Evolutionary conservation across 2,888 invertebrate genomes (phyloP).

Genomic region (Noctuana brunneofusca): DNA sequence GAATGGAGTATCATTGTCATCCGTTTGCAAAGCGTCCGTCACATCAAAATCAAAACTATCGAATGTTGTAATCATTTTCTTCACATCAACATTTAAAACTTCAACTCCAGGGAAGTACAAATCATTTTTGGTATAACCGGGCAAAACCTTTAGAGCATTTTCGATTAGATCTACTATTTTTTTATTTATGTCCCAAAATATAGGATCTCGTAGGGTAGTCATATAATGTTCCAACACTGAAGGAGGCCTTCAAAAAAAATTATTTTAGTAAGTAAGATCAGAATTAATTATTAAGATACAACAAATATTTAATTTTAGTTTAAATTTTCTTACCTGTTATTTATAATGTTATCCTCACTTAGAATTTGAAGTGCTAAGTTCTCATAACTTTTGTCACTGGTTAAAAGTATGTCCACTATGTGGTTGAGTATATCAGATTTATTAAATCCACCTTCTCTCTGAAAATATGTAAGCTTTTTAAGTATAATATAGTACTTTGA

Average conservation of each 20-base stretch:
- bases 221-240: slow-evolving; percentile 75
- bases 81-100: slow-evolving; percentile 83
- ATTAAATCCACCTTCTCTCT: slow-evolving; percentile 63
- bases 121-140: slow-evolving; percentile 83
- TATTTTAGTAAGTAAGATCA: background rate
- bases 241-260: slow-evolving; percentile 52
- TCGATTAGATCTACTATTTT: slow-evolving; percentile 82
- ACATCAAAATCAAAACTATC: slow-evolving; percentile 86
- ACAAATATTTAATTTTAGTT: background rate
- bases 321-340: slow-evolving; percentile 51
- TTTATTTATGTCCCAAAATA: slow-evolving; percentile 86
- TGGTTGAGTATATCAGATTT: slow-evolving; percentile 72
- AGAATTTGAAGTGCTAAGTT: slow-evolving; percentile 56
- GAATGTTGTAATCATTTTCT: slow-evolving; percentile 85
- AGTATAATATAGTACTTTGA: background rate
- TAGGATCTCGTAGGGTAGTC: slow-evolving; percentile 86
- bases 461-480: slow-evolving; percentile 49
- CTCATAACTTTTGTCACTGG: slow-evolving; percentile 65
- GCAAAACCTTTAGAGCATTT: slow-evolving; percentile 80
- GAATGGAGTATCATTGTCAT: slow-evolving; percentile 55
- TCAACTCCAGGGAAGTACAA: slow-evolving; percentile 85
- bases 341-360: slow-evolving; percentile 46
- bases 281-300: background rate
- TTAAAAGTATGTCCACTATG: slow-evolving; percentile 68
- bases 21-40: slow-evolving; percentile 80